Evolutionary conservation across 2,113 vertebrate genomes (phyloP).

Genomic region (Okapia johnstoni): DNA sequence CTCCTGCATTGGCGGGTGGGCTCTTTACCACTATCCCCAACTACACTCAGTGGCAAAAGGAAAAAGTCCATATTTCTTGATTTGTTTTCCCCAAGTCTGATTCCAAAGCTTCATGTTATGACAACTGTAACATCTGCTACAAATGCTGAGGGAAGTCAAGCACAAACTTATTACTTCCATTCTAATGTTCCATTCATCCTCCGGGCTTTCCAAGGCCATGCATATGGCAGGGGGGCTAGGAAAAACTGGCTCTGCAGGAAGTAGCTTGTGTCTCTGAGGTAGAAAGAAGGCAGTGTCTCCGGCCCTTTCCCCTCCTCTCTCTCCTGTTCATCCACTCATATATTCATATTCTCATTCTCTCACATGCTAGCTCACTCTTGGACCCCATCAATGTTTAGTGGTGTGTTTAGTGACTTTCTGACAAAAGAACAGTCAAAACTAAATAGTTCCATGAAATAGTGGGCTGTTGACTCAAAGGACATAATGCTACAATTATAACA

Average conservation of each 20-base stretch:
- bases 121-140: slow-evolving; percentile 81
- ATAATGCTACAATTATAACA: neutral
- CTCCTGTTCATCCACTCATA: slow-evolving; percentile 10
- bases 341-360: neutral
- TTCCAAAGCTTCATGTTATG: slow-evolving; percentile 80
- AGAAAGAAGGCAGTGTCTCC: slow-evolving; percentile 18
- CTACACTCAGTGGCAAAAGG: slow-evolving; percentile 66
- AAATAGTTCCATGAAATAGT: slow-evolving; percentile 62
- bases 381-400: slow-evolving; percentile 49
- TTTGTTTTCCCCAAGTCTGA: slow-evolving; percentile 56
- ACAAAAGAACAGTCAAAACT: slow-evolving; percentile 58
- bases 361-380: neutral
- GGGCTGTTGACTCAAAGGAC: neutral
- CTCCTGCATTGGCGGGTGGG: neutral
- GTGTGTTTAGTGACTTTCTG: slow-evolving; percentile 57
- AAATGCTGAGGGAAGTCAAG: slow-evolving; percentile 78
- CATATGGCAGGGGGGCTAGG: slow-evolving; percentile 52
- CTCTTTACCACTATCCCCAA: neutral
- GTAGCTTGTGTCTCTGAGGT: slow-evolving; percentile 54
- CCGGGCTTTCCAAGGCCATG: slow-evolving; percentile 69
- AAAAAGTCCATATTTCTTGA: slow-evolving; percentile 74
- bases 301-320: neutral
- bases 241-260: slow-evolving; percentile 43
- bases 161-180: slow-evolving; percentile 80
- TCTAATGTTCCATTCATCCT: slow-evolving; percentile 75